Evolutionary conservation across 2,797 vertebrate species (phyloP), one percentile per base, ranked within the genome.

Genomic region (Adrianichthys oophorus): DNA sequence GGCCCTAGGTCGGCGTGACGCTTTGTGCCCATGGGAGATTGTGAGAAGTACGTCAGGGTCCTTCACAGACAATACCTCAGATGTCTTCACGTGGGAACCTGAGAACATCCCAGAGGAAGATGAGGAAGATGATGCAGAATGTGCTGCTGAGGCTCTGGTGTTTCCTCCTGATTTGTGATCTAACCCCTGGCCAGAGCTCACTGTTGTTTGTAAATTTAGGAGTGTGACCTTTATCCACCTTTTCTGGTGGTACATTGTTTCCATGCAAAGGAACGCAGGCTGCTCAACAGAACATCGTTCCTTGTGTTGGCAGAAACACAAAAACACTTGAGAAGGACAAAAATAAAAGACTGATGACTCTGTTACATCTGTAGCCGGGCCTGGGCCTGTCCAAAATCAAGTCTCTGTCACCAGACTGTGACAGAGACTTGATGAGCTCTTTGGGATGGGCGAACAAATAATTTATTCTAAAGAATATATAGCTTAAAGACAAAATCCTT

Each of bases 11-110:
- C 85, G 84, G 0, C 80, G 79, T 53, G 88, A 82, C n/a, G 84
- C 89, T 1, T 41, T 92, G 67, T 93, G 92, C 75, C 93, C 91
- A 0, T 93, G 93, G 94, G 91, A 93, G 48, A 69, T 37, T 1
- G 57, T 26, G 32, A 76, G 87, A 48, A 63, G 48, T 59, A 14
- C 13, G 40, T 82, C 51, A 17, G 70, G 29, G 13, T 82, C 74
- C 17, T 78, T 85, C 18, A 57, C 91, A 41, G 81, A 91, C 47
- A 89, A 85, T 41, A 40, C 54, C 16, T 82, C 85, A 0, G 87
- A 91, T 1, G 78, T 93, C 59, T 91, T 92, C 47, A 91, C 90
- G 3, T 92, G 91, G 90, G 91, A 93, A 52, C 84, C 89, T 15
- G 88, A 91, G 61, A 87, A 90, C 18, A 92, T 92, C 63, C 90